These are phyloP conservation scores for Zygothrica quintamaculata DNA, from an alignment of 2,888 invertebrate species.

Conservation along the genomic window DNA sequence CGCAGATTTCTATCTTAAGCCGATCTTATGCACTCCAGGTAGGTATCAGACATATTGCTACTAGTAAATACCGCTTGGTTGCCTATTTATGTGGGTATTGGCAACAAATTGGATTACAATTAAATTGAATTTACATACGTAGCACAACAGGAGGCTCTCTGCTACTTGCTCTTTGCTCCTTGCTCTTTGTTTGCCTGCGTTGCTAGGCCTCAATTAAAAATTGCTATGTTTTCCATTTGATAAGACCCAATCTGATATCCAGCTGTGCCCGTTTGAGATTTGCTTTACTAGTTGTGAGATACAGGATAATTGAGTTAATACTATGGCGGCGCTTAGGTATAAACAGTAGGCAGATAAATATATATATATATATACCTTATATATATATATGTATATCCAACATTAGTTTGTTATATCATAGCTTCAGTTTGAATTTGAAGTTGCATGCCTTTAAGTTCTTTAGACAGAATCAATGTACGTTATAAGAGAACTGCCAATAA, in stretches of 20 bases:
- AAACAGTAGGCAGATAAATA: constrained; percentile 4
- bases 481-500: constrained; percentile 8
- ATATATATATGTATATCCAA: background rate
- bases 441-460: background rate
- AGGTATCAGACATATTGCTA: constrained; percentile 61
- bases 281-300: no score
- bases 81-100: constrained; percentile 48
- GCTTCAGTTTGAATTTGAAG: background rate
- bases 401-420: background rate
- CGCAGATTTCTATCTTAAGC: constrained; percentile 66
- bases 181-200: constrained; percentile 50
- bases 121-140: constrained; percentile 77
- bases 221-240: constrained; percentile 58
- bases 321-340: constrained; percentile 11
- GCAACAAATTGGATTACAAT: constrained; percentile 78
- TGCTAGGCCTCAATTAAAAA: constrained; percentile 67
- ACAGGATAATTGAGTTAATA: constrained; percentile 57
- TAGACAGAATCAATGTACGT: constrained; percentile 15
- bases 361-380: background rate
- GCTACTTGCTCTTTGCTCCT: constrained; percentile 44
- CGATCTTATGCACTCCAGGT: constrained; percentile 69
- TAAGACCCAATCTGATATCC: constrained; percentile 53
- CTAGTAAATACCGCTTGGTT: constrained; percentile 49
- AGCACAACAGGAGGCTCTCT: constrained; percentile 25
- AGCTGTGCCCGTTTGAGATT: constrained; percentile 68